These are phyloP conservation scores for Sapajus apella DNA, from an alignment of 2,113 vertebrate species.

Conservation along the genomic window DNA sequence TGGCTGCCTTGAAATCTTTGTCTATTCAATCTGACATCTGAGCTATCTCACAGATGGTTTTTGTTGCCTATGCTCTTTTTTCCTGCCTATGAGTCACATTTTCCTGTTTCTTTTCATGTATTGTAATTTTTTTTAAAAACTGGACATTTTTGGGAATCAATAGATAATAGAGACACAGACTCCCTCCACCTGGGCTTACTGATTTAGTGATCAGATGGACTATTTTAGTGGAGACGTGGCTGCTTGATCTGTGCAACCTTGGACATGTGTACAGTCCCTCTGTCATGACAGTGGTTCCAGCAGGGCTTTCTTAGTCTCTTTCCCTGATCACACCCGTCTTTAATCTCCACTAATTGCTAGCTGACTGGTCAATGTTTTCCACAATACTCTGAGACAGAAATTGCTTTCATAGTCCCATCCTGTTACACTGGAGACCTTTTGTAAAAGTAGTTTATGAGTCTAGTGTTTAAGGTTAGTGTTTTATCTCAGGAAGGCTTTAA, in stretches of 20 bases:
- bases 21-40: not conserved
- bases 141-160: not conserved
- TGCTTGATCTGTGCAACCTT: not conserved
- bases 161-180: not conserved
- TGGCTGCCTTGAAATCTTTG: not conserved
- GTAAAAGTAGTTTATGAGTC: not conserved
- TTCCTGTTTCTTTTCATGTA: not conserved
- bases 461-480: not conserved
- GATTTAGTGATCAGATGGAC: not conserved
- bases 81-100: not conserved
- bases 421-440: not conserved
- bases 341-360: not conserved
- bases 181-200: not conserved
- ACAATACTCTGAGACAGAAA: not conserved
- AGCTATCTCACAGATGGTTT: not conserved
- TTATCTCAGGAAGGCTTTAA: too few species aligned
- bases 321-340: not conserved
- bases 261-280: not conserved
- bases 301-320: not conserved
- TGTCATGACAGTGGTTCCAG: not conserved
- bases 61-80: not conserved
- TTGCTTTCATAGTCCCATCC: not conserved
- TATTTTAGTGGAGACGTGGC: not conserved
- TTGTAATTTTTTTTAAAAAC: not conserved
- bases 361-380: not conserved